Base-by-base conservation (phyloP, 2,888 invertebrate species). In the Fragum sueziense region DNA sequence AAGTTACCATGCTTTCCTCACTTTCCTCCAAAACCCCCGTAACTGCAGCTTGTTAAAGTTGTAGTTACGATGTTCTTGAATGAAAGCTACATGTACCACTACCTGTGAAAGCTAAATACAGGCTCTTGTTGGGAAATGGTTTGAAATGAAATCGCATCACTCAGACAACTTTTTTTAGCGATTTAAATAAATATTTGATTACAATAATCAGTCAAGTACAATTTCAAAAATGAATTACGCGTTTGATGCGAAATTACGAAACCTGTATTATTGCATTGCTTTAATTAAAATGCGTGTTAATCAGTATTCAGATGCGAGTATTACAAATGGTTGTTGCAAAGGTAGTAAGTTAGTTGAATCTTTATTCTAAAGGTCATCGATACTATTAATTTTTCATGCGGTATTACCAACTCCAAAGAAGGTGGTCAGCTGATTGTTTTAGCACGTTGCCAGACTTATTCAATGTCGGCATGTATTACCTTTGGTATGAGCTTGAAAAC, bases 171-270 rank as follows among this genome's bases (percentile, higher is more conserved):
- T 47, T 34, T 61, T 65, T 41, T 3, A 65, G 41, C 41, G 27
- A 41, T 65, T 65, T 65, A 65, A 65, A 65, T 65, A 65, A 65
- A 65, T 65, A 65, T 65, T 65, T 65, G 65, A 65, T 65, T 11
- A 65, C 27, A 14, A 41, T 34, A 25, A 65, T 65, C 65, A 65
- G 65, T 65, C 37, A 41, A 65, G 41, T 34, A 65, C 41, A 25
- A 17, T 65, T 65, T 65, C 27, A 65, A 65, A 41, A 22, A 27
- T 41, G 41, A 41, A 37, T 41, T 41, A 33, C 41, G 31, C 41
- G 65, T 65, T 65, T 65, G 65, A 65, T 65, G 22, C 22, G 34
- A 6, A 33, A 33, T 61, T 17, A 2, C 33, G 20, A 47, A 47
- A 47, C 47, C 47, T 47, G 47, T 47, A 47, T 20, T 9, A 14